A percentile compares a stretch with the other conserved stretches of the same genome.
Conservation (phyloP, 2,113 vertebrate species). For the Gambusia affinis region DNA sequence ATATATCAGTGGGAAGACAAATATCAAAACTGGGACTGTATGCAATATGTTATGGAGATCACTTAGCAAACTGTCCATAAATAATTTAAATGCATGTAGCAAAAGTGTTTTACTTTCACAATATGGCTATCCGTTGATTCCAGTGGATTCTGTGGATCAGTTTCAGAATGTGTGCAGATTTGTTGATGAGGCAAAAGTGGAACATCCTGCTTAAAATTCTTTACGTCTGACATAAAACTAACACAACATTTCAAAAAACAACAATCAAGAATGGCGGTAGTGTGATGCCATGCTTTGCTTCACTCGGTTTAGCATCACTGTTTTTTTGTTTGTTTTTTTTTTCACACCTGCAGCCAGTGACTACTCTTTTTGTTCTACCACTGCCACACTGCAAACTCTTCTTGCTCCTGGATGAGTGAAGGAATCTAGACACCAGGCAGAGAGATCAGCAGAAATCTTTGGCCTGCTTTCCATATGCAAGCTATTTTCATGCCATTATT, state of each 20-base stretch:
- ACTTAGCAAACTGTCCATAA: no score
- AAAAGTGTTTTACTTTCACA: no score
- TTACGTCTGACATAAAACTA: no score
- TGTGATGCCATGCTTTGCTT: neutral
- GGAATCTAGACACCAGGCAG: slow-evolving; percentile 45
- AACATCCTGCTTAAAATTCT: no score
- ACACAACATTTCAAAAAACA: no score
- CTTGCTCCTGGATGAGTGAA: slow-evolving; percentile 36
- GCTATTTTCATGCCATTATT: slow-evolving; percentile 52
- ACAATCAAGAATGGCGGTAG: neutral
- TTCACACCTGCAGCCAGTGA: slow-evolving; percentile 30
- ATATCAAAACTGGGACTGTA: neutral
- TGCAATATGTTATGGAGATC: no score
- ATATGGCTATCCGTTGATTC: no score
- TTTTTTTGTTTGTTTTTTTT: slow-evolving; percentile 22
- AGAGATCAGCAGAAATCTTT: slow-evolving; percentile 65
- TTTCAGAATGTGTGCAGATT: no score
- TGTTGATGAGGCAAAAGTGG: no score
- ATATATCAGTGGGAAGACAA: neutral
- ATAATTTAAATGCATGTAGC: no score
- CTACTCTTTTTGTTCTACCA: slow-evolving; percentile 19
- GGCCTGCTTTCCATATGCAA: slow-evolving; percentile 47
- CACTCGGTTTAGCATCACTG: no score
- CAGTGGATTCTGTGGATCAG: no score
- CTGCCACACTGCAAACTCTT: slow-evolving; percentile 28